Percentiles rank a stretch among this genome's conserved stretches.
phyloP scores from a whole-genome alignment of 2,113 vertebrate genomes.

The Oenanthe melanoleuca region DNA sequence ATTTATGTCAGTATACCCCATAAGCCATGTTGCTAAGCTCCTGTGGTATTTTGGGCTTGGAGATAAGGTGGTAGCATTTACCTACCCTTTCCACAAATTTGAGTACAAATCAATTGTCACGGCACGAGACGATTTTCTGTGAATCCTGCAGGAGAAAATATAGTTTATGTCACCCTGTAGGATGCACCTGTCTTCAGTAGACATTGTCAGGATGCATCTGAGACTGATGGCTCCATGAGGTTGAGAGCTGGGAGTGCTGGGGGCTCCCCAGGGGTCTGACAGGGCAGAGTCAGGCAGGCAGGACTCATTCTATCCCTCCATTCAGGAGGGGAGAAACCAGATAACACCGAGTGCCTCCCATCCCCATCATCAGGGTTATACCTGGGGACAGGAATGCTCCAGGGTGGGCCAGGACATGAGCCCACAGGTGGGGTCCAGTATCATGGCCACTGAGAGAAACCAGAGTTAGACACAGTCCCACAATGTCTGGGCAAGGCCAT shows the following conservation, averaged over 20 bases:
- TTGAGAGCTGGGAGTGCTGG: rapidly evolving
- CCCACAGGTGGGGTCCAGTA: background rate
- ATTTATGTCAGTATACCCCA: background rate
- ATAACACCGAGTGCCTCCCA: rapidly evolving
- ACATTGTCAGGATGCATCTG: background rate
- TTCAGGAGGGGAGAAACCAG: rapidly evolving
- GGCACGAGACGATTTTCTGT: background rate
- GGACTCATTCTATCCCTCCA: rapidly evolving
- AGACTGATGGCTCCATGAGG: too few relatives aligned
- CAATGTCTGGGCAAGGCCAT: background rate
- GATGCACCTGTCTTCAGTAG: background rate
- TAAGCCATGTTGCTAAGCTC: background rate
- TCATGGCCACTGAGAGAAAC: rapidly evolving
- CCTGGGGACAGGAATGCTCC: background rate
- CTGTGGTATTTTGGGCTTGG: rapidly evolving
- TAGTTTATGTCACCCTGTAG: background rate
- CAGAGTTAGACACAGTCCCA: background rate
- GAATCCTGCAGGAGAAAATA: background rate
- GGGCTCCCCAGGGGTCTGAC: rapidly evolving
- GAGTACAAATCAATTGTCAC: background rate
- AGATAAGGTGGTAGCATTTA: background rate
- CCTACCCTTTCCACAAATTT: background rate
- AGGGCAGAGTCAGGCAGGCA: background rate
- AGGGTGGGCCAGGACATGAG: rapidly evolving
- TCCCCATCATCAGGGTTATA: rapidly evolving